Evolutionary conservation across 2,888 invertebrate species (phyloP), one percentile per base, ranked within the genome.

Genomic region (Phytoseiulus persimilis): DNA sequence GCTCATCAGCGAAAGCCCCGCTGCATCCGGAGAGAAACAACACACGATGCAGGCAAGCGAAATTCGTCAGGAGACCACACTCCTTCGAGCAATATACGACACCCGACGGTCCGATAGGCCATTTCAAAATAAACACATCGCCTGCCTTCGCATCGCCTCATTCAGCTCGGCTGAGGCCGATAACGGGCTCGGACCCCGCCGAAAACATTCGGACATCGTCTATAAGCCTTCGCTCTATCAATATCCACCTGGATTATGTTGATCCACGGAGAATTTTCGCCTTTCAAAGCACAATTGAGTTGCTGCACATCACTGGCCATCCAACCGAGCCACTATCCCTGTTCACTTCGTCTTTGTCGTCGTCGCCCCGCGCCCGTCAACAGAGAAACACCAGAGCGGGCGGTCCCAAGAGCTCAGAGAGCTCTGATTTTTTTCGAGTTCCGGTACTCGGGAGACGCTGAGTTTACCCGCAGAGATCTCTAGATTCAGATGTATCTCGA

Each of bases 91-190:
- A 23, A 65, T 6, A 65, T 65, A 65, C 65, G 65, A 65, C 65
- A 65, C 65, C 65, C 65, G 65, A 65, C 65, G 11, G 65, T 14
- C 65, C 65, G 65, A 65, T 65, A 65, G 65, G 65, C 65, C 65
- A 65, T 65, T 65, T 65, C 65, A 65, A 65, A 65, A 65, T 65
- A 65, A 65, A 65, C 65, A 65, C 65, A 65, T 65, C 65, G 65
- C 65, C 65, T 23, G 65, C 65, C 65, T 65, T 65, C 65, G 65
- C 65, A 65, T 65, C 65, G 65, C 23, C 65, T 65, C 65, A 23
- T 65, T 65, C 28, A 2, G 23, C 65, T 65, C 65, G 65, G 28
- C 18, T 1, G 28, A 14, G 65, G 18, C 65, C 65, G 65, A 28
- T 6, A 65, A 65, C 65, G 65, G 65, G 18, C 65, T 65, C 65